Conservation (phyloP, 1,140 invertebrate genomes). For the Mercenaria mercenaria region DNA sequence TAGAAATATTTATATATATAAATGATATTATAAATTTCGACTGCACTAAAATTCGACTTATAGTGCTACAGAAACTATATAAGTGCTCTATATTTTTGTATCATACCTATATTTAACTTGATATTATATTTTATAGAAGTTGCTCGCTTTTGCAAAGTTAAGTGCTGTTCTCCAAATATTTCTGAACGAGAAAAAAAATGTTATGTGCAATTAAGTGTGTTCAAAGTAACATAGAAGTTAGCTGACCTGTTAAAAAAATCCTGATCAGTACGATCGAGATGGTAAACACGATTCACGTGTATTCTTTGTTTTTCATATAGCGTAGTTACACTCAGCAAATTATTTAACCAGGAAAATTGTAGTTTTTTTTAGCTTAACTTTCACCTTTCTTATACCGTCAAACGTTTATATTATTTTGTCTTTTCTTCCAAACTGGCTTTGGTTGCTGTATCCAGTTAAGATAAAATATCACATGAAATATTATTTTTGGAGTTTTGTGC, state of each 20-base stretch:
- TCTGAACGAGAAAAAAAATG: neutral
- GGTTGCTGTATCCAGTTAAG: neutral
- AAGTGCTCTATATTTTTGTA: constrained; percentile 13
- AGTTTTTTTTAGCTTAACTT: neutral
- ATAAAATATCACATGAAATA: neutral
- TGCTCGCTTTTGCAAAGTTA: neutral
- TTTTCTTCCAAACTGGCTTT: constrained; percentile 31
- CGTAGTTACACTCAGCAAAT: neutral
- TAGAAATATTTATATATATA: neutral
- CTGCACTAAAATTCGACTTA: neutral
- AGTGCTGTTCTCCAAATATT: neutral
- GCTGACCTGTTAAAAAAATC: constrained; percentile 6
- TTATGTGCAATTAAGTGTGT: constrained; percentile 32
- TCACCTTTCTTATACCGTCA: too few relatives aligned
- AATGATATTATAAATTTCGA: constrained; percentile 23
- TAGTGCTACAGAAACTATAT: neutral
- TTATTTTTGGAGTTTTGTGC: neutral
- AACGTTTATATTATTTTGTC: neutral
- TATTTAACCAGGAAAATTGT: constrained; percentile 19
- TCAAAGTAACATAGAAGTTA: neutral
- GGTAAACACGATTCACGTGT: constrained; percentile 29
- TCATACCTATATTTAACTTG: neutral
- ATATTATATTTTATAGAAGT: constrained; percentile 9
- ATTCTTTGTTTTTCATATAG: neutral
- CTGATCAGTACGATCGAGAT: neutral